Evolutionary conservation across 2,797 vertebrate genomes (phyloP), one percentile per base, ranked within the genome.

Genomic region (Perodicticus potto): DNA sequence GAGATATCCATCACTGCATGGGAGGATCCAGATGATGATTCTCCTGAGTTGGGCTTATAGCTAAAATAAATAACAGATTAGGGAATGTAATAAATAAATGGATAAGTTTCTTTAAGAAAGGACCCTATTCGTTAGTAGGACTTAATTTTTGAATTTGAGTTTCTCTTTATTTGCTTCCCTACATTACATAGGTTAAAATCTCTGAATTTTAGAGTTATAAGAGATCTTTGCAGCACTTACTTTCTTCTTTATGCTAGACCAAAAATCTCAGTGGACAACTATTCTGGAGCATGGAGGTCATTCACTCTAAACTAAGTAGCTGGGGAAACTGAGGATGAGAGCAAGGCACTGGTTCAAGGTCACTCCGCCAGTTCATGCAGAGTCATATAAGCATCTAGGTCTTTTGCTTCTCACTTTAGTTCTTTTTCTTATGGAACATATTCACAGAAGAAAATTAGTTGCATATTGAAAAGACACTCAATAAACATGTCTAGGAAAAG

Each of bases 1-100:
- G 99, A 97, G 92, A 99, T 99, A 97, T 99, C 99, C 99, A 99
- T 99, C 89, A 99, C 99, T 0, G 99, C 98, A 49, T 99, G 99
- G 34, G 98, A 97, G 55, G 99, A 99, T 13, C 98, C 98, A 0
- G 96, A 98, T 2, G 84, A 70, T 0, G 97, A 89, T 90, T 99
- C 99, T 55, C 98, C 98, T 0, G 40, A 65, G 0, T 93, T 89
- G 23, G 99, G 98, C 49, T 97, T 99, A 93, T 99, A 99, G 98
- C 99, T 99, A 96, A 32, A 95, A 76, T 0, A 96, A 34, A 88
- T 89, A 4, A 72, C 93, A 97, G 76, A 65, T 29, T 49, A 0
- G 87, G 40, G 70, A 83, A 82, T 40, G 20, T 43, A 25, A 90
- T 77, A 32, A 87, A 65, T 81, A 67, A 70, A 69, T 76, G 53